Percentiles rank a stretch among this genome's conserved stretches.
Evolutionary conservation across 2,797 vertebrate genomes (phyloP).

Genomic region (Erethizon dorsatum): DNA sequence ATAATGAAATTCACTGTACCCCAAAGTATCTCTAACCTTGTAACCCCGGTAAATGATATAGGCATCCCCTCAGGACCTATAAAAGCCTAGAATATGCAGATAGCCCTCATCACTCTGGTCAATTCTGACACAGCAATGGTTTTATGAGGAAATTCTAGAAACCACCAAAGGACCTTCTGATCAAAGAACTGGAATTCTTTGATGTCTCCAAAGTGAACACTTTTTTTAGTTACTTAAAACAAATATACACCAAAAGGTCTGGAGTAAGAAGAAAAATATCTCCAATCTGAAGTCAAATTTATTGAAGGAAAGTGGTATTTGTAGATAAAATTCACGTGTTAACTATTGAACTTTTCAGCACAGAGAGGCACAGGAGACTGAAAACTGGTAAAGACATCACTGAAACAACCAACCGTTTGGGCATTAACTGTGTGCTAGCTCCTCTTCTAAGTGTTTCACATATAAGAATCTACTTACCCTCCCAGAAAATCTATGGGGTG

Average conservation of each 20-base stretch:
- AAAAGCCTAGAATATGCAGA: constrained; percentile 62
- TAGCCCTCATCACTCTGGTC: not conserved
- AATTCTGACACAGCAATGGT: constrained; percentile 56
- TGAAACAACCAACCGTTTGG: constrained; percentile 54
- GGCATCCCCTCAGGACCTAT: not conserved
- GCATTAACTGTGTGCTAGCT: not conserved
- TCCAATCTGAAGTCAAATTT: constrained; percentile 36
- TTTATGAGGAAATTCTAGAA: constrained; percentile 74
- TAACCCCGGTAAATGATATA: constrained; percentile 22
- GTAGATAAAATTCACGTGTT: constrained; percentile 44
- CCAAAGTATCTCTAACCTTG: constrained; percentile 31
- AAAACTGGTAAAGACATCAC: not conserved
- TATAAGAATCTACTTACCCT: constrained; percentile 7
- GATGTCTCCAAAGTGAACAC: constrained; percentile 53
- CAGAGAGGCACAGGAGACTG: not conserved
- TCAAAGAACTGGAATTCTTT: constrained; percentile 76
- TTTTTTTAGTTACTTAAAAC: constrained; percentile 69
- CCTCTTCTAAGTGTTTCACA: constrained; percentile 34
- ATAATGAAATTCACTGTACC: constrained; percentile 57
- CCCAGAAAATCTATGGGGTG: not conserved
- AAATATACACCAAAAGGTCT: constrained; percentile 10
- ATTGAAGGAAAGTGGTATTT: constrained; percentile 29
- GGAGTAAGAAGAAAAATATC: constrained; percentile 45
- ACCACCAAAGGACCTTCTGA: constrained; percentile 63
- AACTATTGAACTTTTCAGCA: not conserved